Conservation (phyloP, 2,888 invertebrate species). For the Hipparchia sbordonii region DNA sequence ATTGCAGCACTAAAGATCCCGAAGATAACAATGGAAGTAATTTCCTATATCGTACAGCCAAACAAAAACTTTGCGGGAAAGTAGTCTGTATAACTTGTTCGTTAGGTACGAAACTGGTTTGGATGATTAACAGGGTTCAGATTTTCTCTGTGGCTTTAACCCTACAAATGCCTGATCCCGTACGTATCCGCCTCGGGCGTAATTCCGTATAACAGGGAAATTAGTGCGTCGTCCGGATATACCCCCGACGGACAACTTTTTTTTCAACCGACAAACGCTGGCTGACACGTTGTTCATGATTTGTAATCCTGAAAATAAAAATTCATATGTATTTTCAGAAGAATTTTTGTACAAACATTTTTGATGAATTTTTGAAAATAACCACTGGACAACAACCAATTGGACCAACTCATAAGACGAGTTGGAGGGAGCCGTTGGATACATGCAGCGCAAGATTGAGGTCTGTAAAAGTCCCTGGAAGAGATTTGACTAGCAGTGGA, state of each 20-base stretch:
- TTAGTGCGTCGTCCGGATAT: conserved; percentile 16
- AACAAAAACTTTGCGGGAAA: neutral
- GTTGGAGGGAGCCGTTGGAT: no score
- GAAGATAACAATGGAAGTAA: conserved; percentile 18
- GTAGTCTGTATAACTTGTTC: neutral
- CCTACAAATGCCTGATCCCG: conserved; percentile 5
- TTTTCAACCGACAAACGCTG: neutral
- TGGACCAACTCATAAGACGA: no score
- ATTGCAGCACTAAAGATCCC: conserved; percentile 27
- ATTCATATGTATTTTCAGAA: neutral
- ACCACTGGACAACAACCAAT: no score
- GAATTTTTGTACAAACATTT: neutral
- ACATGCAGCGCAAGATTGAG: no score
- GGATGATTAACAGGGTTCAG: neutral
- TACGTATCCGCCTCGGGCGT: conserved; percentile 14
- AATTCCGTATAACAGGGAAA: conserved; percentile 16
- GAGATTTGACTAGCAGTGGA: no score
- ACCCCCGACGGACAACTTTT: neutral
- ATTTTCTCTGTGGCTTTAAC: conserved; percentile 13
- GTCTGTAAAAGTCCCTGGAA: no score
- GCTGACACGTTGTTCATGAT: neutral
- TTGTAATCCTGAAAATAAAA: conserved; percentile 1
- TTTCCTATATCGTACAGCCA: conserved; percentile 7
- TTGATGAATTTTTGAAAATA: no score
- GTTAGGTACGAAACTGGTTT: conserved; percentile 7